Evolutionary conservation across 2,888 invertebrate species (phyloP).

Genomic region (Hydrotaea cyrtoneurina): DNA sequence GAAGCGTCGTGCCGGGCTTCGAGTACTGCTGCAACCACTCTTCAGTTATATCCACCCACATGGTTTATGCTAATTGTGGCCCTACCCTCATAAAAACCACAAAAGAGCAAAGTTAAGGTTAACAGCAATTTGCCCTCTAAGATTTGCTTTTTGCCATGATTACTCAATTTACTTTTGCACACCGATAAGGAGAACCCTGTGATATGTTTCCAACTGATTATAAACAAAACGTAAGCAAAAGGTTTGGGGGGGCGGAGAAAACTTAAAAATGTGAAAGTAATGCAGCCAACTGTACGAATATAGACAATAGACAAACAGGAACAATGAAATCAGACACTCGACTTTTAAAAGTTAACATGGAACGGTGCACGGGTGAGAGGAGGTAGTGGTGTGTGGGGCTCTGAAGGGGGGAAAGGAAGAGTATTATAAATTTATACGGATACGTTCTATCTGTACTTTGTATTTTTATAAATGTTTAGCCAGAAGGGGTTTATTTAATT

Average conservation of each 20-base stretch:
- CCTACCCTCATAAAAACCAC: slow-evolving; percentile 29
- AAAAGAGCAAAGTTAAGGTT: slow-evolving; percentile 59
- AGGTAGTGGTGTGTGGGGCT: no score
- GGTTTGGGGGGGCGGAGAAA: background rate
- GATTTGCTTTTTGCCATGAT: slow-evolving; percentile 54
- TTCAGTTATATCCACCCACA: background rate
- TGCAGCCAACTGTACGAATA: no score
- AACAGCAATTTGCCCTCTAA: slow-evolving; percentile 61
- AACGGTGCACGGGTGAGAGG: background rate
- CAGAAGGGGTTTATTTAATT: slow-evolving; percentile 25
- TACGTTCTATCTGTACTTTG: background rate
- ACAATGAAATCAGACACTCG: background rate
- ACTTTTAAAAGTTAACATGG: background rate
- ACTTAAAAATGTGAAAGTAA: background rate
- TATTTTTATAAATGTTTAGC: background rate
- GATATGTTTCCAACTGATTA: slow-evolving; percentile 57
- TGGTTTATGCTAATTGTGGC: background rate
- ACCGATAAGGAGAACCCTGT: background rate
- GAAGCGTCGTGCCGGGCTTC: background rate
- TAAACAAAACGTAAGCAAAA: slow-evolving; percentile 8
- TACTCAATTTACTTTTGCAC: slow-evolving; percentile 52
- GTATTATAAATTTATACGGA: background rate
- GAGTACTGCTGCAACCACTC: background rate
- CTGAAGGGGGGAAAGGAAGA: no score
- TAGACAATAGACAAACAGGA: background rate